Evolutionary conservation across 2,888 invertebrate genomes (phyloP), one percentile per base, ranked within the genome.

Genomic region (Dicranocentrus wangi): DNA sequence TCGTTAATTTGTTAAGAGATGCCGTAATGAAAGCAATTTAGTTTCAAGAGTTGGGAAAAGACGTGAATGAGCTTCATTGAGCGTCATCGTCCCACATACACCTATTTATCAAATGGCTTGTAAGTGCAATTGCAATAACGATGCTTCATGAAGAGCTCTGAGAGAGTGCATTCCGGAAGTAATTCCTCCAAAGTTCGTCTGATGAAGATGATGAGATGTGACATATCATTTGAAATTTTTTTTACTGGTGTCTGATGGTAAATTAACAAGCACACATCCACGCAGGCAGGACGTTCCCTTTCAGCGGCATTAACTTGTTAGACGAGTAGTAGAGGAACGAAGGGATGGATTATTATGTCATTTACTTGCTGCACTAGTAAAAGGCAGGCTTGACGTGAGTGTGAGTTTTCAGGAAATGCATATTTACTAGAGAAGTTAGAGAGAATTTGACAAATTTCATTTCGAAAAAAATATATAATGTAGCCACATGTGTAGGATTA

Each of bases 141-240:
- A n/a, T 27, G 17, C 58, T 25, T 58, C 58, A 58, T 39, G 32
- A 58, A 77, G n/a, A 63, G 68, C 55, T 42, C 15, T 72, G 72
- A 71, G 63, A 69, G n/a, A n/a, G n/a, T 68, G 17, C 7, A 55
- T 73, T 80, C 80, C 80, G 80, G 80, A 80, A 80, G 80, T 80
- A 72, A 79, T 79, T 79, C 47, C 70, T 72, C 58, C 69, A 39
- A 27, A 1, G 13, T 39, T 8, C 39, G 39, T 39, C 23, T 77
- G 77, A 77, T 77, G 76, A 69, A 55, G 69, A 61, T 78, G 63
- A 78, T 55, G 70, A 71, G 71, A 70, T 55, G 63, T 71, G 78
- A 58, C 78, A 78, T 43, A 43, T 60, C 58, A 61, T 53, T 43
- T 58, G 19, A 58, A 17, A 77, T 61, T 23, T 60, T 58, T 58